These are phyloP conservation scores for Enteromius afrohamiltoni DNA, from an alignment of 2,797 vertebrate genomes.

Conservation along the genomic window DNA sequence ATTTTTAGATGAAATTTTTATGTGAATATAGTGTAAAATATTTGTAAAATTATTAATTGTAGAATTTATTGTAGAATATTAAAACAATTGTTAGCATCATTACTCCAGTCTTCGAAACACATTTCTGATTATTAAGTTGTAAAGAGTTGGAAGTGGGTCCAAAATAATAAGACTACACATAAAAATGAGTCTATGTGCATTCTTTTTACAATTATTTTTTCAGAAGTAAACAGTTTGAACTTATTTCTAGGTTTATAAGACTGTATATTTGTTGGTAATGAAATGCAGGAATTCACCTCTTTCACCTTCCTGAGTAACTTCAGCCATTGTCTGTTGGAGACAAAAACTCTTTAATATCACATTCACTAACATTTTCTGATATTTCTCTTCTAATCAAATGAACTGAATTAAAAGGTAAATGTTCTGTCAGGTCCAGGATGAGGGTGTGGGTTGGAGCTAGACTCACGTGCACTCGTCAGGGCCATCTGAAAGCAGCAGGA, in stretches of 20 bases:
- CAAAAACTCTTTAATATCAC: slow-evolving; percentile 41
- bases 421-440: no score
- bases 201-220: not conserved
- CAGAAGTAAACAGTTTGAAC: not conserved
- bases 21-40: not conserved
- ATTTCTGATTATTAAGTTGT: not conserved
- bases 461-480: slow-evolving; percentile 80
- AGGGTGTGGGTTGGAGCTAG: no score
- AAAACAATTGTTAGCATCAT: not conserved
- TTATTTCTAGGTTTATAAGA: not conserved
- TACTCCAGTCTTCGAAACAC: not conserved
- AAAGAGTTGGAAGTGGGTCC: not conserved
- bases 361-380: not conserved
- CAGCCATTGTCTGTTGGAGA: slow-evolving; percentile 79
- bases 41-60: no score
- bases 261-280: not conserved
- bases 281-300: slow-evolving; percentile 77
- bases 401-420: not conserved
- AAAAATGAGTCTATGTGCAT: not conserved
- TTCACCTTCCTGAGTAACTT: slow-evolving; percentile 82
- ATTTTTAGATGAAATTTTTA: not conserved
- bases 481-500: slow-evolving; percentile 79
- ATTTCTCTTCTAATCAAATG: not conserved
- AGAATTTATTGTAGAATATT: not conserved
- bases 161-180: not conserved